A percentile compares a stretch with the other conserved stretches of the same genome.
Conservation (phyloP, 2,797 vertebrate genomes). For the Enoplosus armatus region DNA sequence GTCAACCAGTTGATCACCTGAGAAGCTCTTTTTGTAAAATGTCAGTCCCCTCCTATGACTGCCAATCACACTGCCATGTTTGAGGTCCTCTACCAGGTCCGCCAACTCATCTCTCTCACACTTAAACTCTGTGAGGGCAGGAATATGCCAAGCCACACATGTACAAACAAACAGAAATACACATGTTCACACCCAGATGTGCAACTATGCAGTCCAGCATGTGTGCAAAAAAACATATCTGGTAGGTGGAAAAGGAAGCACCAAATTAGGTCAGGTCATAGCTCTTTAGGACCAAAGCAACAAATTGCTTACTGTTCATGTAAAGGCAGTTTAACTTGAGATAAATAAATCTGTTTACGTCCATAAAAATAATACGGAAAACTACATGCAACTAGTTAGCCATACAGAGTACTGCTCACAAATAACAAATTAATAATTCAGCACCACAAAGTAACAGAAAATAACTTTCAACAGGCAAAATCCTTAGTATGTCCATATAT, state of each 20-base stretch:
- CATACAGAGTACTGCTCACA: background rate
- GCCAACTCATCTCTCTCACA: constrained; percentile 83
- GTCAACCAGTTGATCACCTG: constrained; percentile 76
- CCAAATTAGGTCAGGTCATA: background rate
- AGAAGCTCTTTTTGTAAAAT: constrained; percentile 82
- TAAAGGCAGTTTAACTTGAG: too few relatives aligned
- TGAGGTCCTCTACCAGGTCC: constrained; percentile 78
- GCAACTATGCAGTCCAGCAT: background rate
- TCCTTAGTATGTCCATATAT: too few relatives aligned
- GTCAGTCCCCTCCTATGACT: constrained; percentile 76
- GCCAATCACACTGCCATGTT: constrained; percentile 77
- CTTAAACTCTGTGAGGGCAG: constrained; percentile 69
- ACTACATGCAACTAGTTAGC: too few relatives aligned
- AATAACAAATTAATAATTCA: too few relatives aligned
- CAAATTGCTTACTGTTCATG: background rate
- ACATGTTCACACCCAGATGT: constrained; percentile 28
- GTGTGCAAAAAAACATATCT: background rate
- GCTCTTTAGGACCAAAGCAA: background rate
- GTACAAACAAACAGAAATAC: constrained; percentile 53
- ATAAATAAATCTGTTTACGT: too few relatives aligned
- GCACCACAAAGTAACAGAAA: too few relatives aligned
- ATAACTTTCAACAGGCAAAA: too few relatives aligned
- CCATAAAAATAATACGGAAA: background rate
- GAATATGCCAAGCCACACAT: constrained; percentile 36
- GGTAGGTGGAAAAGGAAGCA: background rate